Base-by-base conservation (phyloP, 2,113 vertebrate genomes). In the Gymnobelideus leadbeateri region DNA sequence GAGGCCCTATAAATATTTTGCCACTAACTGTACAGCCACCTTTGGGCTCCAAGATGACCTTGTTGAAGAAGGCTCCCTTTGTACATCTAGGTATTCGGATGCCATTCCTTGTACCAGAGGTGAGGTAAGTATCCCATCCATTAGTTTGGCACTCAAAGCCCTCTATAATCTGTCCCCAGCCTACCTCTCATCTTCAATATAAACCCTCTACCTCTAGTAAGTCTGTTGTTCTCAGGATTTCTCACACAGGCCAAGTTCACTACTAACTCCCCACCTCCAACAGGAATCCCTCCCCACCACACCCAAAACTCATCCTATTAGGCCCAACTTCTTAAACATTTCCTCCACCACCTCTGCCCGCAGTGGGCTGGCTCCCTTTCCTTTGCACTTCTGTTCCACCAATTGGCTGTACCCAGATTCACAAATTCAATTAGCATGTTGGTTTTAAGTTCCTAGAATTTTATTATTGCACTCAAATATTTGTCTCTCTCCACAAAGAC, bases 71-170 rank as follows among this genome's bases (percentile, higher is more conserved):
- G 98, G 98, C 2, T 99, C 99, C 8, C 95, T 98, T 92, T 99
- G 99, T 92, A 99, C 99, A 0, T 99, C 99, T 94, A 99, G 99
- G 84, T 99, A 99, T 95, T 99, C 99, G 8, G 97, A 98, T 8
- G 98, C 98, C 89, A 89, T 97, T 92, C 99, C 99, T 54, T 99
- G 99, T 97, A 99, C 98, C 23, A 98, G 98, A 94, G 99, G 99
- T 91, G 99, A 99, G 99, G 99, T 99, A 98, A 98, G 98, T 55
- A 51, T 23, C 54, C 37, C 10, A 43, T 84, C n/a, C 6, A 84
- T 43, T 43, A 84, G 68, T 84, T 43, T 43, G n/a, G 10, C n/a
- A 43, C n/a, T 84, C 11, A 68, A 68, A 68, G 14, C 14, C 31
- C 31, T 68, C 31, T 16, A 68, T 68, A 84, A 84, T 43, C 68